Conservation (phyloP, 2,888 invertebrate genomes). For the Anthrax anthrax region DNA sequence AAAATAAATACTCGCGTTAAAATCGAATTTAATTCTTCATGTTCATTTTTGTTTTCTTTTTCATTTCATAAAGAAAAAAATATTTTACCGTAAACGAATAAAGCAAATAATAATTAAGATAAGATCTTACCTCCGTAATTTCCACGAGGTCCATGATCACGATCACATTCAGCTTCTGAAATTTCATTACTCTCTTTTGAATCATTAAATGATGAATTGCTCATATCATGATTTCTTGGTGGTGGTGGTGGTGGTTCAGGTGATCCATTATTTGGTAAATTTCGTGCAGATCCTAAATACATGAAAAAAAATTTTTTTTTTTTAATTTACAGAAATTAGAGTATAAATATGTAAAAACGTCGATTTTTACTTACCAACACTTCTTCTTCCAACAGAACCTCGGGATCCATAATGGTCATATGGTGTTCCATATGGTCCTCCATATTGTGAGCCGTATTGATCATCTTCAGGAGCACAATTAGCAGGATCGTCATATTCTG, state of each 20-base stretch:
- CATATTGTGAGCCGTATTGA: constrained; percentile 78
- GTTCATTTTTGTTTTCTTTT: too few species aligned
- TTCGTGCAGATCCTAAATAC: constrained; percentile 30
- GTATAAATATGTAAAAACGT: too few species aligned
- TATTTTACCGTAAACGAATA: too few species aligned
- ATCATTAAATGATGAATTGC: constrained; percentile 75
- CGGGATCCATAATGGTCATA: constrained; percentile 83
- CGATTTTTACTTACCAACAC: constrained; percentile 32
- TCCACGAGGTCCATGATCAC: constrained; percentile 59
- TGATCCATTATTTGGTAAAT: constrained; percentile 40
- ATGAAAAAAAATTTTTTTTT: too few species aligned
- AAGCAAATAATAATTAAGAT: too few species aligned
- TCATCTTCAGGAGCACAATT: constrained; percentile 85
- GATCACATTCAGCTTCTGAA: constrained; percentile 86
- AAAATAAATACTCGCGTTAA: constrained; percentile 1
- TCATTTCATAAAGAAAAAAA: too few species aligned
- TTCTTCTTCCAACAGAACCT: constrained; percentile 59
- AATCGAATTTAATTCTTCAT: too few species aligned
- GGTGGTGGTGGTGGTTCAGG: constrained; percentile 58
- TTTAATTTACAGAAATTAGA: too few species aligned
- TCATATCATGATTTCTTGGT: constrained; percentile 68
- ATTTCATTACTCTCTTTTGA: constrained; percentile 90
- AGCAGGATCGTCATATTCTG: constrained; percentile 87
- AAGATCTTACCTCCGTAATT: constrained; percentile 67
- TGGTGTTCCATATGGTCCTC: constrained; percentile 59